Evolutionary conservation across 1,140 invertebrate genomes (phyloP), one percentile per base, ranked within the genome.

Genomic region (Dreissena polymorpha): DNA sequence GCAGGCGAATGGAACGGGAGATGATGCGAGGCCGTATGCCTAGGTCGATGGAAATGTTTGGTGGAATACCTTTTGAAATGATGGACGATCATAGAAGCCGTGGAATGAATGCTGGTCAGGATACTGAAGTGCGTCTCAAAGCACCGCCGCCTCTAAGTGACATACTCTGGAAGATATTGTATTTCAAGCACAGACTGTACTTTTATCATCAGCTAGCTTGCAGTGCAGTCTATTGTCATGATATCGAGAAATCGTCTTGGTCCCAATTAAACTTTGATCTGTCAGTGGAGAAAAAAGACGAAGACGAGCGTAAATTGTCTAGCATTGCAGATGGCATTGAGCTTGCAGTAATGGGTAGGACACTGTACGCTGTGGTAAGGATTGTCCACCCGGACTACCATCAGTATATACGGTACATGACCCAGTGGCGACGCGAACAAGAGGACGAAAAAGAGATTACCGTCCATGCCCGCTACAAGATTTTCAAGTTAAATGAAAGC

Each of bases 271-370:
- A 10, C 18, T 23, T 60, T 18, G 16, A 18, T n/a, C 57, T 60
- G 57, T 6, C 2, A 3, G 57, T 74, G 5, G 53, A 55, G n/a
- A 53, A 60, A 13, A 13, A 10, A 23, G 23, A 57, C 13, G 21
- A 55, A n/a, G 16, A 25, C 25, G 21, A 74, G n/a, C 23, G 72
- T 12, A 13, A 57, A 12, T 12, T 57, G 27, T n/a, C 8, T 12
- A 64, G 68, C n/a, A 27, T 68, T 14, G 51, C 49, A 27, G 65
- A 78, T 57, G 76, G 76, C 12, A 69, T 78, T 21, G 76, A 78
- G 50, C 51, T 55, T 27, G 63, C 67, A 21, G 64, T 78, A 0
- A 68, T 69, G 65, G 76, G 76, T 7, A n/a, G 63, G 12, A 21
- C 25, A 57, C 49, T 78, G 18, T 70, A 78, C 55, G 76, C 76